Evolutionary conservation across 1,140 invertebrate genomes (phyloP).

Genomic region (Muscidifurax raptorellus): DNA sequence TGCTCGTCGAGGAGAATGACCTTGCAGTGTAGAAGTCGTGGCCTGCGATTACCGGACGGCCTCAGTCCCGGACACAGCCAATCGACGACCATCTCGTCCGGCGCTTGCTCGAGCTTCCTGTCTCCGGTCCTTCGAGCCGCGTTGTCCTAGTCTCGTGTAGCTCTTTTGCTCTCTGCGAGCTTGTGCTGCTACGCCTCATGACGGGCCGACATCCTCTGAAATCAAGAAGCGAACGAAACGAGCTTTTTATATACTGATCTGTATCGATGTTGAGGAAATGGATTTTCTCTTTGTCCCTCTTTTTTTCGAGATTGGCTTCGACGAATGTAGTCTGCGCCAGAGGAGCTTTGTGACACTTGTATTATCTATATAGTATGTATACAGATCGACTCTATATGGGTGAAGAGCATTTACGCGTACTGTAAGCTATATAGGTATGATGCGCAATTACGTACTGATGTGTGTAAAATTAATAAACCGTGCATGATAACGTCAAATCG

Average conservation of each 20-base stretch:
- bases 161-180: background rate
- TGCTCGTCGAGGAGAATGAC: constrained; percentile 80
- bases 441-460: too few relatives aligned
- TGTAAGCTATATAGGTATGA: too few relatives aligned
- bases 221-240: background rate
- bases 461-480: too few relatives aligned
- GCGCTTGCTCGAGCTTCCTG: background rate
- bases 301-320: background rate
- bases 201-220: constrained; percentile 38
- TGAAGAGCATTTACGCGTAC: too few relatives aligned
- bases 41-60: constrained; percentile 76
- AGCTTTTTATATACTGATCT: background rate
- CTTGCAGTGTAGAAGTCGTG: constrained; percentile 79
- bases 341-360: background rate
- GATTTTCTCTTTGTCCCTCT: background rate
- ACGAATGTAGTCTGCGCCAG: background rate
- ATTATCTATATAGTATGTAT: background rate
- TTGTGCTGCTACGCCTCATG: constrained; percentile 40
- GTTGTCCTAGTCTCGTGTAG: background rate
- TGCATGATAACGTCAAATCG: background rate
- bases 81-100: constrained; percentile 71
- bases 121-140: background rate
- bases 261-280: background rate
- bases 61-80: constrained; percentile 74
- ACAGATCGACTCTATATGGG: too few relatives aligned